Evolutionary conservation across 1,140 invertebrate species (phyloP).

Genomic region (Cheumatopsyche charites): DNA sequence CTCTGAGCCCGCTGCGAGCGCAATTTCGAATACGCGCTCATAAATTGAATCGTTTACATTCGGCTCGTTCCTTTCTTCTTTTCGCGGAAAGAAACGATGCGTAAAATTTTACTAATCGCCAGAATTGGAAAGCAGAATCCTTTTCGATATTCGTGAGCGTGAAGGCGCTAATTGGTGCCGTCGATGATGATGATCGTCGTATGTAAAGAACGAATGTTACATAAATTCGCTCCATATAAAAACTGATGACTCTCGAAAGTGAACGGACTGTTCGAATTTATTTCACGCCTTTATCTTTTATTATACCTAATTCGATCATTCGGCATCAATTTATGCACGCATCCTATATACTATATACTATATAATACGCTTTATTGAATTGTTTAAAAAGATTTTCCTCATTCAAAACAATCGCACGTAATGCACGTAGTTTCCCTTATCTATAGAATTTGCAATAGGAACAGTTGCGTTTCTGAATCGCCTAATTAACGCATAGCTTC

Average conservation of each 20-base stretch:
- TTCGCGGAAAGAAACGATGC: no score
- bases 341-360: no score
- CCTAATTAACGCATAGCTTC: slow-evolving; percentile 20
- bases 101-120: slow-evolving; percentile 1
- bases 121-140: neutral
- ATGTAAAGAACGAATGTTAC: slow-evolving; percentile 6
- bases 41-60: no score
- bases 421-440: no score
- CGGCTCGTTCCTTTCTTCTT: no score
- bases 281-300: neutral
- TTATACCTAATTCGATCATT: no score
- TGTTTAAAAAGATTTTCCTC: no score
- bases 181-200: slow-evolving; percentile 7
- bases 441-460: neutral
- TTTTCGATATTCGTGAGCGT: neutral
- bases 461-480: neutral
- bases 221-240: slow-evolving; percentile 30
- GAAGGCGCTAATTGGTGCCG: neutral
- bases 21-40: no score
- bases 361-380: no score
- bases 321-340: no score
- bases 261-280: slow-evolving; percentile 6
- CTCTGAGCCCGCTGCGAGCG: neutral
- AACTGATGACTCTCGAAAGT: slow-evolving; percentile 25
- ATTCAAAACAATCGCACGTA: no score